phyloP scores from a whole-genome alignment of 1,140 invertebrate species.

The Geopemphigus sp. region DNA sequence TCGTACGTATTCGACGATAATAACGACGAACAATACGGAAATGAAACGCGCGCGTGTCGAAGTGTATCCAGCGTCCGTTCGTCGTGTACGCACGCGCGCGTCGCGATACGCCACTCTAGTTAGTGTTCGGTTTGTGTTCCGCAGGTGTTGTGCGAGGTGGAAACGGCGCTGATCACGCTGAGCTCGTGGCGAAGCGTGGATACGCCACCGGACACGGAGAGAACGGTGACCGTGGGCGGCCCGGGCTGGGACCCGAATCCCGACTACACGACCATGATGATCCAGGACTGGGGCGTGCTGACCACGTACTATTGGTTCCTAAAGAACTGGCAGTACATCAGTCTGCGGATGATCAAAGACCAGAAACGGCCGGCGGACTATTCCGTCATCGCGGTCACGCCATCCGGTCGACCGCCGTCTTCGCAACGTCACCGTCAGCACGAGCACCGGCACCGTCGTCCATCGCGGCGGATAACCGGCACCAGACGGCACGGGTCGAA shows the following conservation, averaged over 20 bases:
- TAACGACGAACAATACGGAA: no score
- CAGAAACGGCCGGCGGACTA: not conserved
- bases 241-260: conserved; percentile 56
- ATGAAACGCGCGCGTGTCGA: no score
- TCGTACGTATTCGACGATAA: no score
- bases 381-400: not conserved
- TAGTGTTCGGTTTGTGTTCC: no score
- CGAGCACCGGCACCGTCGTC: not conserved
- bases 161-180: conserved; percentile 56
- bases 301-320: conserved; percentile 56
- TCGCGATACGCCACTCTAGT: no score
- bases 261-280: conserved; percentile 56
- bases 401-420: not conserved
- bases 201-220: conserved; percentile 50
- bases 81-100: no score
- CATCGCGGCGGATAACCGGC: not conserved
- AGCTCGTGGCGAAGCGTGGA: conserved; percentile 53
- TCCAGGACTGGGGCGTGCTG: conserved; percentile 58
- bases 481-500: no score
- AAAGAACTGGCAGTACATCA: conserved; percentile 57
- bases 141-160: conserved; percentile 59
- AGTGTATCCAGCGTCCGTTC: no score
- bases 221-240: conserved; percentile 54
- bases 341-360: conserved; percentile 53
- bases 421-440: no score